phyloP scores from a whole-genome alignment of 1,140 invertebrate species.

The Drosophila trapezifrons region DNA sequence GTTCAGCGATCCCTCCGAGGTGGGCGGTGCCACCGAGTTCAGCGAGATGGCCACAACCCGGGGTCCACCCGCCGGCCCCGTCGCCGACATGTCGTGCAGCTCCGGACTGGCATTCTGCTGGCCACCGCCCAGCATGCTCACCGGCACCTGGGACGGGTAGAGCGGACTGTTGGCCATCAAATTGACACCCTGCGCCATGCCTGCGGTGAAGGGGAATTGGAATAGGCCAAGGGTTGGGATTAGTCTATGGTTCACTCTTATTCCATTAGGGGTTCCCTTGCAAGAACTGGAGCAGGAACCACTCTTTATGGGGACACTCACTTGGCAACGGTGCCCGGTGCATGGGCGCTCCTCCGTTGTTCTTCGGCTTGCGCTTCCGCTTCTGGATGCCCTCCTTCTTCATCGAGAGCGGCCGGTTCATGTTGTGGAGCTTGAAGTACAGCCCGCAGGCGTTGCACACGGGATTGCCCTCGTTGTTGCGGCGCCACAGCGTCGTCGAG shows the following conservation, averaged over 20 bases:
- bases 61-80: slow-evolving; percentile 39
- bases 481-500: slow-evolving; percentile 95
- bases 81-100: slow-evolving; percentile 77
- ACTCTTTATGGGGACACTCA: slow-evolving; percentile 42
- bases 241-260: background rate
- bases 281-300: no score
- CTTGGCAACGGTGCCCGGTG: slow-evolving; percentile 68
- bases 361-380: slow-evolving; percentile 95
- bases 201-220: slow-evolving; percentile 24
- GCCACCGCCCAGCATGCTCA: slow-evolving; percentile 43
- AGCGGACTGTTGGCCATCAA: slow-evolving; percentile 61
- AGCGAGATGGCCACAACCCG: slow-evolving; percentile 59
- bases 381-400: slow-evolving; percentile 98
- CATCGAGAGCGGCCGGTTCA: slow-evolving; percentile 96
- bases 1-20: slow-evolving; percentile 65
- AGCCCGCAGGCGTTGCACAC: slow-evolving; percentile 98
- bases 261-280: background rate
- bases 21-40: slow-evolving; percentile 44
- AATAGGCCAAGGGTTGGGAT: slow-evolving; percentile 4
- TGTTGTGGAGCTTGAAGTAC: slow-evolving; percentile 95
- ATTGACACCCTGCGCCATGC: slow-evolving; percentile 68
- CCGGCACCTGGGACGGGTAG: slow-evolving; percentile 73
- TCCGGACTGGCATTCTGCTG: slow-evolving; percentile 68
- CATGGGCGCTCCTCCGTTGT: slow-evolving; percentile 85
- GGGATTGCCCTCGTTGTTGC: slow-evolving; percentile 93